Evolutionary conservation across 2,113 vertebrate species (phyloP).

Genomic region (Eublepharis macularius): DNA sequence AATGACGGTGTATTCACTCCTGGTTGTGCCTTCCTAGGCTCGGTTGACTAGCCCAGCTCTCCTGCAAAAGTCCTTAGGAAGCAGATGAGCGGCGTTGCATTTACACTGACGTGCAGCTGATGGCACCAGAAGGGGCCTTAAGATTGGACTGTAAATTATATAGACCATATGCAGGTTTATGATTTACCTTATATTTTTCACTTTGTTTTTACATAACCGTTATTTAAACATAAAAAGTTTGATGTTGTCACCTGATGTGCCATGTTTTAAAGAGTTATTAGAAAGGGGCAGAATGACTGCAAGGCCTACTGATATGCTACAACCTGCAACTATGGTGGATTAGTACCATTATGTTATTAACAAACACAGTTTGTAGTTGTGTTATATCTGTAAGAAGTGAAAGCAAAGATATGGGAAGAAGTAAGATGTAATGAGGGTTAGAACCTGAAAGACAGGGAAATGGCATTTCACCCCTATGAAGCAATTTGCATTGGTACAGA

Average conservation of each 20-base stretch:
- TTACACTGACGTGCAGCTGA: no score
- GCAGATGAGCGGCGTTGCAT: no score
- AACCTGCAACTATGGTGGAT: background rate
- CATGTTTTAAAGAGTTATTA: background rate
- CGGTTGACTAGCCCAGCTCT: no score
- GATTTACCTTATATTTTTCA: background rate
- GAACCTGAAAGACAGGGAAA: background rate
- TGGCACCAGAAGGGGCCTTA: no score
- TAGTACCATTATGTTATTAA: background rate
- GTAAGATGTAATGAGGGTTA: background rate
- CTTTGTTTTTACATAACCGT: background rate
- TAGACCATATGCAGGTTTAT: no score
- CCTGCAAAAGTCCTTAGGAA: no score
- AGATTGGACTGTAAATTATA: background rate
- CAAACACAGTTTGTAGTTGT: background rate
- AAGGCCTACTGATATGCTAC: background rate
- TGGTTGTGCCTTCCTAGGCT: no score
- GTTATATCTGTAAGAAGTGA: background rate
- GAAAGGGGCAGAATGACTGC: background rate
- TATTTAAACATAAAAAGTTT: background rate
- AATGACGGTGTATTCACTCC: no score
- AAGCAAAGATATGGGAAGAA: background rate
- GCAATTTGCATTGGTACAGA: background rate
- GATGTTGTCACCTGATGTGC: background rate
- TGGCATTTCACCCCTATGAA: background rate